phyloP scores from a whole-genome alignment of 2,797 vertebrate species.

The Simalia tracyae region DNA sequence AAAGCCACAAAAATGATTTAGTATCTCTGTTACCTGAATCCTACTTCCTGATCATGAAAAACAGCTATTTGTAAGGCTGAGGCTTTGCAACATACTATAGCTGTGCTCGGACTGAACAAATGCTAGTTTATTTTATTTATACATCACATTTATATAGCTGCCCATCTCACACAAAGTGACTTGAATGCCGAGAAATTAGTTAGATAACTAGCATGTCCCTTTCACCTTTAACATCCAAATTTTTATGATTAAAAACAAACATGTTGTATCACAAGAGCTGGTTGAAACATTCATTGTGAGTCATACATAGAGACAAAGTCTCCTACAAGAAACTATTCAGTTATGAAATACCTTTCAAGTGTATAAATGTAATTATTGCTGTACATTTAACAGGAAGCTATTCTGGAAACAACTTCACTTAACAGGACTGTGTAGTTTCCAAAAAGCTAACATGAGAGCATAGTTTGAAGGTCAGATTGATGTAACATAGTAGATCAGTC shows the following conservation, averaged over 20 bases:
- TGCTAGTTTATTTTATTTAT: neutral
- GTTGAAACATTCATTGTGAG: conserved; percentile 47
- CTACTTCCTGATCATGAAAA: neutral
- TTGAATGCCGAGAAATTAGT: neutral
- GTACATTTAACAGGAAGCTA: neutral
- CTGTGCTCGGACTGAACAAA: rapidly evolving
- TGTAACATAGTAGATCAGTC: neutral
- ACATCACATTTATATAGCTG: too few relatives aligned
- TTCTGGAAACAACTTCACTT: neutral
- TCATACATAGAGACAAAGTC: neutral
- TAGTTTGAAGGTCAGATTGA: neutral
- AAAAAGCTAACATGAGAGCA: neutral
- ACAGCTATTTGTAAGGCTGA: rapidly evolving
- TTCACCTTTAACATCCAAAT: neutral
- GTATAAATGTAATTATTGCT: neutral
- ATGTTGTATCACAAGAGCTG: neutral
- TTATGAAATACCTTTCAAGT: neutral
- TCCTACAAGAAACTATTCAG: conserved; percentile 12
- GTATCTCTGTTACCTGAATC: neutral
- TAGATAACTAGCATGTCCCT: neutral
- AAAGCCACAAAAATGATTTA: neutral
- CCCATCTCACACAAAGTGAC: too few relatives aligned
- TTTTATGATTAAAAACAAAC: neutral
- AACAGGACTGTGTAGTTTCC: neutral
- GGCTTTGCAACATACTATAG: neutral